phyloP scores from a whole-genome alignment of 2,888 invertebrate genomes.

The Drosophila sordidula region DNA sequence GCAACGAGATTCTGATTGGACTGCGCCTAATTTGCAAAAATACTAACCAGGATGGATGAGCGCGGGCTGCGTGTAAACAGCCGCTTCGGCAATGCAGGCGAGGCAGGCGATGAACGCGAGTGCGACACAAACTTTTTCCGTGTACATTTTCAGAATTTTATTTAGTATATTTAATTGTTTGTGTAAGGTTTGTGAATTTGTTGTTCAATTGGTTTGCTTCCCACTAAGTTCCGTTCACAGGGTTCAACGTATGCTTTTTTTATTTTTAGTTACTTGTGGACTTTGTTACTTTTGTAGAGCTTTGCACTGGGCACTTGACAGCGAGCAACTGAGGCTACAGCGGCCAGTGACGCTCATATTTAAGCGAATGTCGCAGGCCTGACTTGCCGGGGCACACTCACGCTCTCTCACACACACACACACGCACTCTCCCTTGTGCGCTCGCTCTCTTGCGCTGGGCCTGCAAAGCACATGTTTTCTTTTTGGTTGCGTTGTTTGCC shows the following conservation, averaged over 20 bases:
- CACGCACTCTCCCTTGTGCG: conserved; percentile 8
- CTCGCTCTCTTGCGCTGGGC: conserved; percentile 11
- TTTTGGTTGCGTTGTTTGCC: conserved; percentile 54
- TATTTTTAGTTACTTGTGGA: conserved; percentile 3
- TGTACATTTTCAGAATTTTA: conserved; percentile 68
- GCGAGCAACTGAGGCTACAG: conserved; percentile 71
- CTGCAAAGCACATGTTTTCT: conserved; percentile 68
- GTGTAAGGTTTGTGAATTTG: conserved; percentile 10
- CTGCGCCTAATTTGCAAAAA: background rate
- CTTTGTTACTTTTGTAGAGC: conserved; percentile 18
- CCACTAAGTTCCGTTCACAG: conserved; percentile 26
- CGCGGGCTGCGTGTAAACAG: conserved; percentile 81
- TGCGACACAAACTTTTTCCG: conserved; percentile 72
- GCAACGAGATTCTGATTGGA: too few species aligned
- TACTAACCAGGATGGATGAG: conserved; percentile 83
- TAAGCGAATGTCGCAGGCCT: conserved; percentile 44
- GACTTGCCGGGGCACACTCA: conserved; percentile 8
- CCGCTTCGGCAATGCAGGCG: conserved; percentile 72
- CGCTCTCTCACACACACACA: conserved; percentile 5
- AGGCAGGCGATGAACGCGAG: conserved; percentile 66
- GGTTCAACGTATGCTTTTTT: background rate
- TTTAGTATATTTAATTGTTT: conserved; percentile 6
- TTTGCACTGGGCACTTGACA: conserved; percentile 61
- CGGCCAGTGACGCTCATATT: conserved; percentile 69
- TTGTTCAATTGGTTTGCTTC: conserved; percentile 13